phyloP scores from a whole-genome alignment of 2,113 vertebrate species.

The Riparia riparia region DNA sequence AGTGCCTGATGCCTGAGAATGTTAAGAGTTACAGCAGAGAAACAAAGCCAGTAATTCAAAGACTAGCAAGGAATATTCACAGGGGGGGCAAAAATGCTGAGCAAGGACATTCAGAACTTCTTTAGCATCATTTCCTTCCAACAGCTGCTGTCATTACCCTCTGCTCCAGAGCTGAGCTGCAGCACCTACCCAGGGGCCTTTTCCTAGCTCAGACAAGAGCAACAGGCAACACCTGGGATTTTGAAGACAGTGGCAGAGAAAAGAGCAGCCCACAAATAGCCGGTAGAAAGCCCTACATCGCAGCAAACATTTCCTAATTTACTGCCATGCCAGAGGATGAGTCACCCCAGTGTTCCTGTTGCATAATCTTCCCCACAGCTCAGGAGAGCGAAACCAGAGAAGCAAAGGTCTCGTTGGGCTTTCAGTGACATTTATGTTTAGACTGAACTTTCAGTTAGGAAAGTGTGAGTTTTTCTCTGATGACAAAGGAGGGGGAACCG shows the following conservation, averaged over 20 bases:
- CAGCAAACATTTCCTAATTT: conserved; percentile 59
- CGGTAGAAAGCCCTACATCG: background rate
- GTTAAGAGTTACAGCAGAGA: background rate
- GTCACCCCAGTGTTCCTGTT: conserved; percentile 67
- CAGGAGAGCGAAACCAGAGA: conserved; percentile 60
- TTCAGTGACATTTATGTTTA: conserved; percentile 67
- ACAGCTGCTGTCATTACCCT: background rate
- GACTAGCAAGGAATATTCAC: background rate
- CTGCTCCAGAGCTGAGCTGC: background rate
- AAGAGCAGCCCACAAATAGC: conserved; percentile 32
- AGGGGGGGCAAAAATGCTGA: background rate
- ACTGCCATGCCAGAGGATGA: conserved; percentile 55
- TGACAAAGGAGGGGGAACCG: conserved; percentile 36
- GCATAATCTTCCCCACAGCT: conserved; percentile 62
- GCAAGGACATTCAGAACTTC: background rate
- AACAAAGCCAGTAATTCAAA: background rate
- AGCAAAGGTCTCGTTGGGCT: conserved; percentile 57
- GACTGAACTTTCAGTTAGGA: conserved; percentile 68
- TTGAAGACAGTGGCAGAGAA: background rate
- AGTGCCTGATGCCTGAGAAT: background rate
- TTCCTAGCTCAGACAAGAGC: background rate
- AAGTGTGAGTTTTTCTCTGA: conserved; percentile 62
- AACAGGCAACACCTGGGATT: background rate
- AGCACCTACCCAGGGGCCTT: background rate
- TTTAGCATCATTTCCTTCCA: background rate